Evolutionary conservation across 2,797 vertebrate species (phyloP).

Genomic region (Parauchenoglanis punctatus): DNA sequence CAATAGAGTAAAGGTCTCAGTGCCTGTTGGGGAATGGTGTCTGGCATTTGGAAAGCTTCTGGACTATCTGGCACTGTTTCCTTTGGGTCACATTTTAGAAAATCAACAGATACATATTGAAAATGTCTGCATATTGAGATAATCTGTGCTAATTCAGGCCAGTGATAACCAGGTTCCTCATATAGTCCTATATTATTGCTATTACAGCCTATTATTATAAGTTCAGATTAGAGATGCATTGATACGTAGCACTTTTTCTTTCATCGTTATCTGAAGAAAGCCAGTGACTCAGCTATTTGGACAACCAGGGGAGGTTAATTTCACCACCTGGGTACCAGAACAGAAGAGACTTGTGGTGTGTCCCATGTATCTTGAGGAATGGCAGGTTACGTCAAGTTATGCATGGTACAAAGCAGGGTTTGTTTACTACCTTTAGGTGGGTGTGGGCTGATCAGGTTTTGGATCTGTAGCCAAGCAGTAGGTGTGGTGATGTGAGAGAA

Average conservation of each 20-base stretch:
- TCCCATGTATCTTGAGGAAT: not conserved
- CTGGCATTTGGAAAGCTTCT: conserved; percentile 39
- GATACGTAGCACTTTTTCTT: not conserved
- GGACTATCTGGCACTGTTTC: not conserved
- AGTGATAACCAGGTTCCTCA: not conserved
- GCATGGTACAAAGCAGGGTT: not conserved
- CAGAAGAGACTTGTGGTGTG: not conserved
- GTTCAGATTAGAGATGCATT: not conserved
- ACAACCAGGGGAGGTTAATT: not conserved
- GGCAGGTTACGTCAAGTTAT: not conserved
- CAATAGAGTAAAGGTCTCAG: conserved; percentile 42
- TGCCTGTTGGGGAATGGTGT: conserved; percentile 22
- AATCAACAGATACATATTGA: conserved; percentile 9
- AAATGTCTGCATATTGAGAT: not conserved
- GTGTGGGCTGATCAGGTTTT: not conserved
- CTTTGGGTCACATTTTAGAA: not conserved
- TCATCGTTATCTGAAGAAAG: not conserved
- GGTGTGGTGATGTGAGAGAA: not conserved
- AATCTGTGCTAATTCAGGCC: not conserved
- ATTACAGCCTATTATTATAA: not conserved
- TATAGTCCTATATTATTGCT: not conserved
- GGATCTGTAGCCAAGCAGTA: not conserved
- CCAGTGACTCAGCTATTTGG: not conserved
- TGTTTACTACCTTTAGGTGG: not conserved
- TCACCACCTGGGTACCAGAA: not conserved